Evolutionary conservation across 92 coral and sea anemone species (phyloP), one percentile per base, ranked within the genome.

Genomic region (Muricea muricata): DNA sequence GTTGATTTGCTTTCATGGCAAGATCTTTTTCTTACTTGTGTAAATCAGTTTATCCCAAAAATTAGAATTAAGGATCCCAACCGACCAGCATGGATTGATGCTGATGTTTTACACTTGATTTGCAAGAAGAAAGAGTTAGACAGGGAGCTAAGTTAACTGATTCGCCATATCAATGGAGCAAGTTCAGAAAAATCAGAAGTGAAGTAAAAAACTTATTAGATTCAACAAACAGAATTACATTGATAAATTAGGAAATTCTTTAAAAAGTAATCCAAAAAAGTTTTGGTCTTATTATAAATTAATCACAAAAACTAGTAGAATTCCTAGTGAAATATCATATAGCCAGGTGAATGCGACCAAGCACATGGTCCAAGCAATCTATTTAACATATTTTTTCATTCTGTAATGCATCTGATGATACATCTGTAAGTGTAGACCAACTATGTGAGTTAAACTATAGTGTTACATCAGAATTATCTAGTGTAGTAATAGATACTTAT

Each of bases 301-400:
- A 21, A 86, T 86, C 6, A 48, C 86, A n/a, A 80, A 80, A 66
- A 28, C 86, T 30, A 80, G 17, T 24, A 83, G 81, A 73, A 83
- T 83, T 72, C 87, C 87, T 37, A 9, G 42, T 4, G 9, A 17
- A 70, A 13, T 13, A 71, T 72, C 52, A 60, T 83, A 33, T 46
- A 78, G 79, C 17, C 67, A 45, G 30, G 65, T 81, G 14, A 65
- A 68, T 11, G 86, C 86, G 4, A 34, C 18, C 20, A 85, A 30
- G 18, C 56, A 74, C 32, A 0, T 79, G 29, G 86, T 80, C 52
- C 86, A 86, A 74, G 86, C 90, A 8, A 80, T 41, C 13, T 77
- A 46, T 88, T 84, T 61, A 84, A 88, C 60, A 42, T 58, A 33
- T 65, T 88, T 77, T 88, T 88, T 48, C 89, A 84, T 31, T 63